These are phyloP conservation scores for Xenopus petersii DNA, from an alignment of 2,797 vertebrate genomes.

Conservation along the genomic window DNA sequence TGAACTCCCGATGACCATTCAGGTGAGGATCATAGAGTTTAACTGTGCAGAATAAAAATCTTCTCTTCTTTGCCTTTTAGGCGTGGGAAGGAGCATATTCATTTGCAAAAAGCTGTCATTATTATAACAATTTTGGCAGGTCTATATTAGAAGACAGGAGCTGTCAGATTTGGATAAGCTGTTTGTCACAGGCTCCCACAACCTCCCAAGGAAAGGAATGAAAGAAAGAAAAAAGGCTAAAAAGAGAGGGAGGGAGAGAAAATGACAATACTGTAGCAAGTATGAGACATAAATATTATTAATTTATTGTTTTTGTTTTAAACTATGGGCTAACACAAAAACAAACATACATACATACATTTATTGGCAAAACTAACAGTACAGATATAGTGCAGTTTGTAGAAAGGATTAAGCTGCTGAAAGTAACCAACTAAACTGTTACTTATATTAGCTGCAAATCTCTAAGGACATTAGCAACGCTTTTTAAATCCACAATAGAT, in stretches of 20 bases:
- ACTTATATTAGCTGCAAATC: slow-evolving; percentile 2
- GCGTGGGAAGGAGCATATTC: slow-evolving; percentile 51
- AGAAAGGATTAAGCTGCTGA: background rate
- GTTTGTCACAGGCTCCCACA: slow-evolving; percentile 51
- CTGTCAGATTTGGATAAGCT: slow-evolving; percentile 56
- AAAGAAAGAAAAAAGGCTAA: background rate
- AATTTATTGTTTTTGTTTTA: no score
- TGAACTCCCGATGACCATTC: background rate
- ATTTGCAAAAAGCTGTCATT: slow-evolving; percentile 54
- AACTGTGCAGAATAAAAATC: slow-evolving; percentile 25
- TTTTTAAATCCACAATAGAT: no score
- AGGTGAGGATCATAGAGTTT: slow-evolving; percentile 17
- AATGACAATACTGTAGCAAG: background rate
- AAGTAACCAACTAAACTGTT: background rate
- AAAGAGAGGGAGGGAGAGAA: background rate
- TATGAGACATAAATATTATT: background rate
- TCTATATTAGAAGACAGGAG: slow-evolving; percentile 49
- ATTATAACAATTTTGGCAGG: slow-evolving; percentile 54
- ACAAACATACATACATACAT: no score
- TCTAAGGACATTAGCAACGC: background rate
- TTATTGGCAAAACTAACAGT: background rate
- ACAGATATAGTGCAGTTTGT: background rate
- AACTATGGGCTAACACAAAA: no score
- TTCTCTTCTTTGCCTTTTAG: slow-evolving; percentile 25
- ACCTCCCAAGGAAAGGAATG: slow-evolving; percentile 36